phyloP scores from a whole-genome alignment of 2,797 vertebrate genomes.

The Sphenopsis melanotis region DNA sequence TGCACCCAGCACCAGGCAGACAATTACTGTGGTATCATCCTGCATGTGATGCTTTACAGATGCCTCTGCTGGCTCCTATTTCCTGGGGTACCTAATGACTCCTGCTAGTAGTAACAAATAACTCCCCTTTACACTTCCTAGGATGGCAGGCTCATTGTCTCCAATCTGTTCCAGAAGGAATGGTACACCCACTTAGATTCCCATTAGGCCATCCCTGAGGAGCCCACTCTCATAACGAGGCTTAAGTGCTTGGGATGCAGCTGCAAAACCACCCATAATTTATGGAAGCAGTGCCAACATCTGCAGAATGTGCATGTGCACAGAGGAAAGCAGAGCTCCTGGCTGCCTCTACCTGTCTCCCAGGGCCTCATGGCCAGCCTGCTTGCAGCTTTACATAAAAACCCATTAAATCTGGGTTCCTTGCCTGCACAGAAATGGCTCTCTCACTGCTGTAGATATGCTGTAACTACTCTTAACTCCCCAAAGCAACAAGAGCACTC shows the following conservation, averaged over 20 bases:
- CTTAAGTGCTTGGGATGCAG: not conserved
- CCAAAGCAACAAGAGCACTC: not conserved
- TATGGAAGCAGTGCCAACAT: not conserved
- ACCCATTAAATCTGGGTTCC: not conserved
- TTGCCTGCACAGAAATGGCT: not conserved
- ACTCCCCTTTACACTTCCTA: not conserved
- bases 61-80: not conserved
- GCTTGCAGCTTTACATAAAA: not conserved
- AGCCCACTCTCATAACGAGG: not conserved
- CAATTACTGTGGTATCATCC: not conserved
- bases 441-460: not conserved
- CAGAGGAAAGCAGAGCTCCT: not conserved
- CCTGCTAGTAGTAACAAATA: not conserved
- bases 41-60: not conserved
- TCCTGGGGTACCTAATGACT: not conserved
- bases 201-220: conserved; percentile 3
- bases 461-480: not conserved
- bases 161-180: not conserved
- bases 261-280: not conserved
- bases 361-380: not conserved
- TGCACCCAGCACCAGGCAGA: not conserved
- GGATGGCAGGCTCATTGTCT: not conserved
- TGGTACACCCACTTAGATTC: not conserved
- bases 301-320: accelerated
- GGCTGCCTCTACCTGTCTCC: not conserved